Evolutionary conservation across 2,797 vertebrate genomes (phyloP).

Genomic region (Heteromormyrus szaboi): DNA sequence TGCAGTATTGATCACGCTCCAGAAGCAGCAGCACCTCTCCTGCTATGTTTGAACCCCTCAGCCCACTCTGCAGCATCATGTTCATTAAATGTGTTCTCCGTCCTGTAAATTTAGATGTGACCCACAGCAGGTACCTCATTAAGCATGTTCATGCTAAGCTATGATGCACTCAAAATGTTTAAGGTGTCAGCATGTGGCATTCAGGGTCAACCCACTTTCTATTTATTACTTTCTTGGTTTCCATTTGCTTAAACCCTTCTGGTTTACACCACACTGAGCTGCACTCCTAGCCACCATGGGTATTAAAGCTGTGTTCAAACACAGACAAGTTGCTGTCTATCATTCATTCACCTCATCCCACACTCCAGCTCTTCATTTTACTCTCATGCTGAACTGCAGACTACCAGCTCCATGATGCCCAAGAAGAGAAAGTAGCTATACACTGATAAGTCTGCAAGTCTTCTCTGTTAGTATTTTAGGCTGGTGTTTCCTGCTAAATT

Average conservation of each 20-base stretch:
- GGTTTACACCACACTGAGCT: neutral
- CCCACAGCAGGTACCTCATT: neutral
- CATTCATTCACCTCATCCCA: neutral
- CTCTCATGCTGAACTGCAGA: neutral
- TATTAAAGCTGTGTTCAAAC: neutral
- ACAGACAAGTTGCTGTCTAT: neutral
- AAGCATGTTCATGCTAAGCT: neutral
- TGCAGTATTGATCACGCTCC: neutral
- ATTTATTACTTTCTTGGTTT: neutral
- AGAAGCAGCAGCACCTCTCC: neutral
- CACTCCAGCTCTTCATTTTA: neutral
- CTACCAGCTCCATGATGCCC: neutral
- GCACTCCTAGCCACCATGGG: neutral
- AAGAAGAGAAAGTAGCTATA: neutral
- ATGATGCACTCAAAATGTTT: neutral
- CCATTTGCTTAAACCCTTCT: neutral
- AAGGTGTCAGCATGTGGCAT: neutral
- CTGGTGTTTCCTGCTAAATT: neutral
- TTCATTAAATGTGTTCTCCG: neutral
- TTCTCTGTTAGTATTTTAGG: neutral
- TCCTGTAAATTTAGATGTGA: neutral
- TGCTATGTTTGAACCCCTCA: neutral
- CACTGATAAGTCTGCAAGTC: neutral
- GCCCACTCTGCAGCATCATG: neutral
- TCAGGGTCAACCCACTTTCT: neutral